Evolutionary conservation across 2,113 vertebrate species (phyloP).

Genomic region (Ploceus nigricollis): DNA sequence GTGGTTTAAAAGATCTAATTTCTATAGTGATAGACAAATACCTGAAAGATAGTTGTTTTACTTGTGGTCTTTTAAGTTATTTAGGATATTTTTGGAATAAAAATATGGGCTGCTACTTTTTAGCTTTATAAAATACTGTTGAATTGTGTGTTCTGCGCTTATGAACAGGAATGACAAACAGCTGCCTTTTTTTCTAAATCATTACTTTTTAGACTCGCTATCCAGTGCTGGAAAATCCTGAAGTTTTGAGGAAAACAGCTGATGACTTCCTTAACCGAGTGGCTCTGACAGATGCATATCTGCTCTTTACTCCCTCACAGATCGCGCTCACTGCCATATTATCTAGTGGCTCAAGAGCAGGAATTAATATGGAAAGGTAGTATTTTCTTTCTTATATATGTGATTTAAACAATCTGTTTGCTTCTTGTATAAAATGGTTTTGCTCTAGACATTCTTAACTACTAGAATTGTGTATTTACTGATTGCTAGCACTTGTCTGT

Average conservation of each 20-base stretch:
- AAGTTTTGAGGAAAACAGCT: constrained; percentile 86
- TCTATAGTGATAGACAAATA: not conserved
- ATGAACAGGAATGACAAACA: fast-evolving
- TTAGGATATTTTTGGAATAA: not conserved
- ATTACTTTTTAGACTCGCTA: constrained; percentile 85
- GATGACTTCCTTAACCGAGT: constrained; percentile 92
- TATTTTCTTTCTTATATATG: not conserved
- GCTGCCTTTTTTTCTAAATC: not conserved
- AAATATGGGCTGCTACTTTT: not conserved
- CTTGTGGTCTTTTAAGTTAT: not conserved
- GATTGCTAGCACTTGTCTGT: not conserved
- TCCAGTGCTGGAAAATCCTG: constrained; percentile 88
- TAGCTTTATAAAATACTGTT: not conserved
- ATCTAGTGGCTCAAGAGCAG: constrained; percentile 86
- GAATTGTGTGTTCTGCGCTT: not conserved
- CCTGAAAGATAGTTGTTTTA: not conserved
- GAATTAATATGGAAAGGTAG: constrained; percentile 92
- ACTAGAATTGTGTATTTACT: not conserved
- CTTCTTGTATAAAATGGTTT: not conserved
- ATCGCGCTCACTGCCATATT: constrained; percentile 89
- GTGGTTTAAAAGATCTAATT: not conserved
- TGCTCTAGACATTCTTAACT: not conserved
- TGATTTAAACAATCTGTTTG: not conserved
- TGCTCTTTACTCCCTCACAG: constrained; percentile 89
- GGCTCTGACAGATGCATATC: constrained; percentile 84